These are phyloP conservation scores for Notocelia uddmanniana DNA, from an alignment of 2,888 invertebrate genomes.

Conservation along the genomic window DNA sequence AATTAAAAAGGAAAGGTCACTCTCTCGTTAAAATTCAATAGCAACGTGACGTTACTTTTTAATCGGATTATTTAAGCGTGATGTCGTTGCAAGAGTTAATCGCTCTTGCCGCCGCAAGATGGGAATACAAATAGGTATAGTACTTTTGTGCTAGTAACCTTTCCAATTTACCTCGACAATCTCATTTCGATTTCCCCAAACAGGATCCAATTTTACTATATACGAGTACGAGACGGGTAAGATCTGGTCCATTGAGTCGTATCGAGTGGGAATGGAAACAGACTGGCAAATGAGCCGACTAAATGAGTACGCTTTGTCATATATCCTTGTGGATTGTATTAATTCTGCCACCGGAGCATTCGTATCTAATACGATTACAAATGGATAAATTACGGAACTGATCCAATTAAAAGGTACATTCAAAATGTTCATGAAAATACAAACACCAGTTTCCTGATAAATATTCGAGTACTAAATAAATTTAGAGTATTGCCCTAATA, in stretches of 20 bases:
- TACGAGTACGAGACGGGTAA: slow-evolving; percentile 66
- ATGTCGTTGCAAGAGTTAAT: slow-evolving; percentile 11
- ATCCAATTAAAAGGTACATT: neutral
- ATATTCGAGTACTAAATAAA: neutral
- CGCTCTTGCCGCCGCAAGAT: neutral
- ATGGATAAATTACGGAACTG: neutral
- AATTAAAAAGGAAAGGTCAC: slow-evolving; percentile 18
- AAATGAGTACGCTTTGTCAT: slow-evolving; percentile 64
- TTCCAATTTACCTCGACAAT: no score
- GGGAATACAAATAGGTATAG: neutral
- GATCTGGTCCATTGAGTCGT: slow-evolving; percentile 71
- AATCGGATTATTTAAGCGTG: slow-evolving; percentile 10
- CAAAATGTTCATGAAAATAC: neutral
- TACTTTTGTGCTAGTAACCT: neutral
- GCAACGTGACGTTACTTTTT: neutral
- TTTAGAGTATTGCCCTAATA: no score
- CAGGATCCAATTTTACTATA: slow-evolving; percentile 57
- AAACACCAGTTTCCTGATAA: neutral
- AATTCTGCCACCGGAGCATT: slow-evolving; percentile 60
- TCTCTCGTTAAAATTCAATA: slow-evolving; percentile 18
- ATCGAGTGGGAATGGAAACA: slow-evolving; percentile 57
- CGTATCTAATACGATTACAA: slow-evolving; percentile 10
- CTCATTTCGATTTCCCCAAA: slow-evolving; percentile 45
- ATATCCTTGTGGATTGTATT: slow-evolving; percentile 61
- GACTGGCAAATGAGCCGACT: slow-evolving; percentile 66